Evolutionary conservation across 2,888 invertebrate genomes (phyloP).

Genomic region (Macrophya alboannulata): DNA sequence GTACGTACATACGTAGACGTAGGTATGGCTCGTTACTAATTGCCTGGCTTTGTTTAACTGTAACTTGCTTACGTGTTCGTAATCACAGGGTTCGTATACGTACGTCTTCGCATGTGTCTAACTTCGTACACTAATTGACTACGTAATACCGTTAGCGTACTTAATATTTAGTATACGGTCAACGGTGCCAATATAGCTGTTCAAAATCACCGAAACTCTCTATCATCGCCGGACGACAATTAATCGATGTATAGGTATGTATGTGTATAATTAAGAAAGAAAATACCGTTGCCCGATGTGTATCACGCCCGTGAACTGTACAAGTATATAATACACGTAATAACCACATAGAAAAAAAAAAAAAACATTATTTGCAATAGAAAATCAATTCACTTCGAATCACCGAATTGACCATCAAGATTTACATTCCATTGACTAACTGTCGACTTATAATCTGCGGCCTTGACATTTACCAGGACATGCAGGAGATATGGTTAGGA

Average conservation of each 20-base stretch:
- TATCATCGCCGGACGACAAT: background rate
- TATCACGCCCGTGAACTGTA: background rate
- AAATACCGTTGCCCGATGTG: background rate
- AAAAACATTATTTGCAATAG: background rate
- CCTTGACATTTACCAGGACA: slow-evolving; percentile 38
- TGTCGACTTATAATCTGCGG: background rate
- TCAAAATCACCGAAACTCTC: background rate
- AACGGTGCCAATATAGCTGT: slow-evolving; percentile 17
- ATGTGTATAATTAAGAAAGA: background rate
- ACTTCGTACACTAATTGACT: slow-evolving; percentile 47
- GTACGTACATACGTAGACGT: too few relatives aligned
- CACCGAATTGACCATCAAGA: background rate
- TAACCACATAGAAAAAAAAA: background rate
- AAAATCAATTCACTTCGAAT: slow-evolving; percentile 7
- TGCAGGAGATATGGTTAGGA: background rate
- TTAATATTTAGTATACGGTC: slow-evolving; percentile 48
- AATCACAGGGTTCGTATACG: slow-evolving; percentile 14
- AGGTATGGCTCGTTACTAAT: slow-evolving; percentile 28
- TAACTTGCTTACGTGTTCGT: slow-evolving; percentile 51
- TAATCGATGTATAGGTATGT: slow-evolving; percentile 16
- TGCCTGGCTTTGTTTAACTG: slow-evolving; percentile 54
- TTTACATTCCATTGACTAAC: background rate
- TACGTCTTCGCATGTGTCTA: slow-evolving; percentile 34
- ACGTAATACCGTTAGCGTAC: slow-evolving; percentile 47
- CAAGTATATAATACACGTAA: background rate